Base-by-base conservation (phyloP, 2,797 vertebrate species). In the Siniperca obscura region DNA sequence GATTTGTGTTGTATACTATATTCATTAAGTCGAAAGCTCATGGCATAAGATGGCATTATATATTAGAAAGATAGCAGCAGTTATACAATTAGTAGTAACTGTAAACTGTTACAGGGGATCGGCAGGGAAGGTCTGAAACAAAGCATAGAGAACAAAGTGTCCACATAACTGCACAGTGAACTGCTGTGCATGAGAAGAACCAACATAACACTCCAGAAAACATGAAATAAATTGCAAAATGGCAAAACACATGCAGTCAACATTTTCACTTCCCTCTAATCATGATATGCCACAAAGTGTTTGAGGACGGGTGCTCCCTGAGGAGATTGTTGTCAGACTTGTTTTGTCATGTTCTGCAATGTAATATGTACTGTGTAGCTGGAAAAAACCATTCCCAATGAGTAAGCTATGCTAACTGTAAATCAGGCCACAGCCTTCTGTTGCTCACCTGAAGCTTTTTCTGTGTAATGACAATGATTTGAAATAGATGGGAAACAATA, bases 281-380 rank as follows among this genome's bases (percentile, higher is more conserved):
- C 52, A 61, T 27, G 48, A 85, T 79, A 42, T 55, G 50, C 52
- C 71, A 74, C 5, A 6, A 74, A 75, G 61, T 25, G 21, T 76
- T 55, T 80, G 72, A 88, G 76, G 44, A 80, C 7, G 11, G 52
- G 5, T 40, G 56, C 61, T 86, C 83, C 78, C 76, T 8, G 38
- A 82, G 86, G 82, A 74, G 61, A 38, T 38, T 64, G 78, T 80
- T 84, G 65, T 83, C 72, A 76, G 84, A 57, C 82, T 75, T 89
- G 89, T 87, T 89, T 88, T 85, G 75, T 90, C 87, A 86, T 82
- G 90, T 89, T 66, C 69, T 78, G 81, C 71, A 66, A 68, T 88
- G 55, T 82, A 74, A 75, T 78, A 22, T 74, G 74, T 62, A 56
- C 65, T 34, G 30, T 79, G 38, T 19, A 22, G 25, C 46, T 74